Evolutionary conservation across 1,140 invertebrate genomes (phyloP), one percentile per base, ranked within the genome.

Genomic region (Pachypsylla venusta): DNA sequence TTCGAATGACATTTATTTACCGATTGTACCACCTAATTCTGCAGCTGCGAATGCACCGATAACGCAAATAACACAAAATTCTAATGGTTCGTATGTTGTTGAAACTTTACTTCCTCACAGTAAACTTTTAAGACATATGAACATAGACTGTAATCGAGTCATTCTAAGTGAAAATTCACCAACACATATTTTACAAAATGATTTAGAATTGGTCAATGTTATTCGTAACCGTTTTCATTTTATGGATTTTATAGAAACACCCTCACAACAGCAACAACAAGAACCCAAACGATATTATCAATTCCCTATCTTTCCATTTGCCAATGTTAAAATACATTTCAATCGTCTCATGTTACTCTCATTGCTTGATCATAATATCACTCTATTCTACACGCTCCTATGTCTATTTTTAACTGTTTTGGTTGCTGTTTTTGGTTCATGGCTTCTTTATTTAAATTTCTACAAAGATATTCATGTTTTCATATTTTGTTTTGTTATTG

Each of bases 401-500:
- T 87, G 89, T 3, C 83, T 93, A 53, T 63, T 92, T 5, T 73
- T 99, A 42, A 90, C 92, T 0, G 77, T 91, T n/a, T 67, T 82
- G 39, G 93, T 98, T 0, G 84, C 89, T 0, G 78, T 88, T 42
- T 72, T 98, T 39, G 93, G 93, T 0, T 81, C 90, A 0, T 71
- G 86, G 39, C 77, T 98, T 14, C 76, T 99, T 1, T 82, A 87
- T 65, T 76, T 83, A 28, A 82, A 85, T 25, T 88, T 95, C 68
- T 98, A 94, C 73, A 81, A 83, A 64, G 95, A 99, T 70, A 79
- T 98, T 30, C 87, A 83, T 64, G 86, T 94, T 3, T 92, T 98
- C 72, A 75, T 96, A 61, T 94, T 99, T 70, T 98, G 94, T 74
- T 91, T 96, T 65, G 88, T 98, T 22, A 93, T 98, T 48, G 94